Conservation (phyloP, 2,797 vertebrate genomes). For the Arnoldichthys spilopterus region DNA sequence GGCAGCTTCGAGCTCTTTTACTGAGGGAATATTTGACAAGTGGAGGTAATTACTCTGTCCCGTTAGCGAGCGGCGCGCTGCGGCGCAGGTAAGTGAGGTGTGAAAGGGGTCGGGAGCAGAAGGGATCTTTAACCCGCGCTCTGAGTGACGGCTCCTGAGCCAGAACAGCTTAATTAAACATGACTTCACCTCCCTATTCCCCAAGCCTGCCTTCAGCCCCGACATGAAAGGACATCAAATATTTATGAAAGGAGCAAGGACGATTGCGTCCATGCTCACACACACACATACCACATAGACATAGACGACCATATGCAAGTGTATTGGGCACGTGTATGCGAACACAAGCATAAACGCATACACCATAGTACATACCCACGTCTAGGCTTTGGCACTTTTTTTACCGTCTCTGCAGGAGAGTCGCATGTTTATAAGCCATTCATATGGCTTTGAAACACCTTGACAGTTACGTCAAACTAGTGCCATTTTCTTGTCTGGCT, state of each 20-base stretch:
- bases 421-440: constrained; percentile 80
- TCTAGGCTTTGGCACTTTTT: constrained; percentile 73
- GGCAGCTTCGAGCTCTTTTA: constrained; percentile 47
- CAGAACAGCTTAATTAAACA: constrained; percentile 65
- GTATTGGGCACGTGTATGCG: constrained; percentile 15
- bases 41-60: constrained; percentile 54
- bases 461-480: constrained; percentile 78
- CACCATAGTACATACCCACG: constrained; percentile 55
- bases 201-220: constrained; percentile 43
- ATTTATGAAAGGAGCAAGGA: constrained; percentile 73
- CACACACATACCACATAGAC: constrained; percentile 52
- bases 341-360: constrained; percentile 56
- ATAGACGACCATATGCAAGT: constrained; percentile 1
- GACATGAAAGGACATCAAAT: constrained; percentile 70
- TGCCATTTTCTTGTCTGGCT: constrained; percentile 53
- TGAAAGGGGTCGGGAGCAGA: constrained; percentile 56
- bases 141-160: constrained; percentile 61
- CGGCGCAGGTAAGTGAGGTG: constrained; percentile 56
- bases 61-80: constrained; percentile 46
- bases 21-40: constrained; percentile 64
- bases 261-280: constrained; percentile 56
- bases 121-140: constrained; percentile 60
- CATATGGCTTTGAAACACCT: constrained; percentile 66
- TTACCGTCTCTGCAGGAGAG: constrained; percentile 68
- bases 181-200: constrained; percentile 57